Evolutionary conservation across 2,888 invertebrate species (phyloP), one percentile per base, ranked within the genome.

Genomic region (Camponotus fellah): DNA sequence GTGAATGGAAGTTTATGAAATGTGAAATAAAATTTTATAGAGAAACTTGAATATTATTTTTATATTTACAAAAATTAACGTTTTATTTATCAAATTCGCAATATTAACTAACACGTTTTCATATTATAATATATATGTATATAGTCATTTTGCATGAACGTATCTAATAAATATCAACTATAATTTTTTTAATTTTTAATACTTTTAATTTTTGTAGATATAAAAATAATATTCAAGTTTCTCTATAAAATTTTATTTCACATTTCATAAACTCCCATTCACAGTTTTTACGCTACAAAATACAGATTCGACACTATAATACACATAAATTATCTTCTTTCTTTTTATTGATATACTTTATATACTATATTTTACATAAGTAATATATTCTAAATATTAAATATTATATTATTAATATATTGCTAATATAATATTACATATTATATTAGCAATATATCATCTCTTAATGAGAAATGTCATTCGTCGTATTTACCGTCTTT

Each of bases 191-290:
- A n/a, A n/a, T n/a, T n/a, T n/a, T n/a, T n/a, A n/a, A n/a, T n/a
- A n/a, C n/a, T n/a, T n/a, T n/a, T n/a, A 17, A 76, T 3, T 3
- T 65, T 43, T 12, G 49, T 4, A 49, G 0, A 17, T 0, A 65
- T 65, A 49, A 49, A 49, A 65, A 75, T 60, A 74, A 60, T 74
- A 56, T 32, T 74, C 8, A 43, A 74, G 10, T 26, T 62, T 17
- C n/a, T 32, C 14, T 58, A 6, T 40, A 40, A 74, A 74, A 62
- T 74, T 40, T 62, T 60, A 26, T 60, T 60, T 14, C 21, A 53
- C 1, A n/a, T 53, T 37, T n/a, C 26, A 26, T 56, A 71, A 53
- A n/a, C 14, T 37, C 34, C 4, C 9, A 9, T 21, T 37, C 9
- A 14, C 5, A 26, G 26, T 26, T 26, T 26, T 26, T 26, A 14